Evolutionary conservation across 2,888 invertebrate genomes (phyloP).

Genomic region (Digitonthophagus gazella): DNA sequence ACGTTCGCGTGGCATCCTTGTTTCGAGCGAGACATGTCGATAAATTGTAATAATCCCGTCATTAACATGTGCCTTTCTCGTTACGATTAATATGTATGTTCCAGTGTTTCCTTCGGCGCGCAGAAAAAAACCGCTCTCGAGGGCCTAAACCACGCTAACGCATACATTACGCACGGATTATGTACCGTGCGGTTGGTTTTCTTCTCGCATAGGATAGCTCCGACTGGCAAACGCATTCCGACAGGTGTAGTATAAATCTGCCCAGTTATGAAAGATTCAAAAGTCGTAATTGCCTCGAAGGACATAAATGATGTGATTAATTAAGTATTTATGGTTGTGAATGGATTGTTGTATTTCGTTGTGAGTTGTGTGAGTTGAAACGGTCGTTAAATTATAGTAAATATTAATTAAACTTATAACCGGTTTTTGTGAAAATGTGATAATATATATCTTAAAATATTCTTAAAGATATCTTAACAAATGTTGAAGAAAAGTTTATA

Average conservation of each 20-base stretch:
- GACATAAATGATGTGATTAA: background rate
- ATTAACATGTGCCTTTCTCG: conserved; percentile 32
- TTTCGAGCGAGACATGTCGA: conserved; percentile 26
- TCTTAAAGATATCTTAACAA: too few species aligned
- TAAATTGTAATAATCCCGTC: conserved; percentile 32
- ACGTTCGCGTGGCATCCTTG: background rate
- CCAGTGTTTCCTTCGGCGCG: conserved; percentile 4
- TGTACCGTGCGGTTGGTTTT: conserved; percentile 9
- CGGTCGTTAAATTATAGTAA: background rate
- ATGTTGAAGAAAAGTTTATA: too few species aligned
- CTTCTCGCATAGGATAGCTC: background rate
- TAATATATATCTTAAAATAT: too few species aligned
- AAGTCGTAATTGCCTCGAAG: background rate
- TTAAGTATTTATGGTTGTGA: background rate
- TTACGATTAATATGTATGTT: conserved; percentile 21
- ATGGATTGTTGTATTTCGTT: background rate
- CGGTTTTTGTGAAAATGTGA: too few species aligned
- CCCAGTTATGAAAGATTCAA: background rate
- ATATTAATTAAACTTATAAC: background rate
- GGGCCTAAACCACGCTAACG: conserved; percentile 11
- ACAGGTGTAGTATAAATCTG: background rate
- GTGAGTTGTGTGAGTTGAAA: too few species aligned
- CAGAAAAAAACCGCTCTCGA: background rate
- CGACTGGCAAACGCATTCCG: background rate
- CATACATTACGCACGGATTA: conserved; percentile 16